phyloP scores from a whole-genome alignment of 2,888 invertebrate species.

The Podotricha telesiphe region DNA sequence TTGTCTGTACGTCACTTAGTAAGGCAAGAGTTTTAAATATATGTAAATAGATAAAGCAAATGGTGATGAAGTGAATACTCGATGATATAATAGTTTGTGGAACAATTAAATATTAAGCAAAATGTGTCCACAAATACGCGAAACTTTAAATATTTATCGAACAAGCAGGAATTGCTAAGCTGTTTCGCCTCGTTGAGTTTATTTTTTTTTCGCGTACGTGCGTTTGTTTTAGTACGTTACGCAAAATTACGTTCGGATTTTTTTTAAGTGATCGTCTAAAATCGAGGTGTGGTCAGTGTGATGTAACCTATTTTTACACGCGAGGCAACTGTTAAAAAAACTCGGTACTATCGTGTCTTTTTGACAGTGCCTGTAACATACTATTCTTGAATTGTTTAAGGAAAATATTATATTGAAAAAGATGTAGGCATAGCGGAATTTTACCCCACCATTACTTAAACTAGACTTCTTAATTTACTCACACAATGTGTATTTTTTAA shows the following conservation, averaged over 20 bases:
- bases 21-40: too few species aligned
- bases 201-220: slow-evolving; percentile 14
- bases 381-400: too few species aligned
- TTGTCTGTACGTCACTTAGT: too few species aligned
- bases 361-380: not conserved
- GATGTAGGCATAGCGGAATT: too few species aligned
- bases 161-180: not conserved
- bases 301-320: slow-evolving; percentile 38
- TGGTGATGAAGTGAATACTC: too few species aligned
- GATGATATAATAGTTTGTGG: too few species aligned
- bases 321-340: slow-evolving; percentile 11
- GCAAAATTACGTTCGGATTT: slow-evolving; percentile 9
- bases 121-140: not conserved
- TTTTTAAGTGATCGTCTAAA: slow-evolving; percentile 26
- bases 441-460: too few species aligned
- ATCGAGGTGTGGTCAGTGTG: slow-evolving; percentile 38
- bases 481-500: too few species aligned
- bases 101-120: slow-evolving; percentile 2
- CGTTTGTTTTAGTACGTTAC: slow-evolving; percentile 8
- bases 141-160: slow-evolving; percentile 9
- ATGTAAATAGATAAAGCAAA: too few species aligned
- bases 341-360: not conserved
- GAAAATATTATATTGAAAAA: too few species aligned
- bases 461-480: too few species aligned
- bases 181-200: slow-evolving; percentile 4